These are phyloP conservation scores for Aratinga solstitialis DNA, from an alignment of 2,797 vertebrate genomes.

Conservation along the genomic window DNA sequence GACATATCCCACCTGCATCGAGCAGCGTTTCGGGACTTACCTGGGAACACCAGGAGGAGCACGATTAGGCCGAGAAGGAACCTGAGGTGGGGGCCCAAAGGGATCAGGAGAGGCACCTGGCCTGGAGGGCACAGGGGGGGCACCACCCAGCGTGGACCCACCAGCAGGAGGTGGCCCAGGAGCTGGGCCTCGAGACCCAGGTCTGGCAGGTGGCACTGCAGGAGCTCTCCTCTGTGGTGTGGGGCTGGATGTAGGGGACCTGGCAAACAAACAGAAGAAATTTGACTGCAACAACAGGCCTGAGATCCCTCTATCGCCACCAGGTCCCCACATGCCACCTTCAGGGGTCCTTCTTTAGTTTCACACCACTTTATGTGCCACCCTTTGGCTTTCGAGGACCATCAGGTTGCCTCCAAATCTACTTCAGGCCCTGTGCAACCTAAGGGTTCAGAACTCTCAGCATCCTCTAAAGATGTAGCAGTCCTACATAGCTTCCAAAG, in stretches of 20 bases:
- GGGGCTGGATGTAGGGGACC: constrained; percentile 95
- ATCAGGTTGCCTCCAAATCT: not conserved
- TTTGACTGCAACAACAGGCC: constrained; percentile 38
- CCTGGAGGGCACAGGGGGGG: constrained; percentile 93
- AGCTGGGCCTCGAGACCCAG: constrained; percentile 91
- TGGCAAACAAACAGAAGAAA: constrained; percentile 60
- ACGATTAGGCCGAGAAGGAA: constrained; percentile 96
- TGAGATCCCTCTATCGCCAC: not conserved
- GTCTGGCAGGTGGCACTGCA: constrained; percentile 90
- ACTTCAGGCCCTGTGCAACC: not conserved
- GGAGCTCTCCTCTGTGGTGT: constrained; percentile 94
- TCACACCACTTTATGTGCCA: not conserved
- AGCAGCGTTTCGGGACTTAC: constrained; percentile 77
- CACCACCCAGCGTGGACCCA: constrained; percentile 83
- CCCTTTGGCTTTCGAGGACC: not conserved
- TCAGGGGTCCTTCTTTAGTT: not conserved
- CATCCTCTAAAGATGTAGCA: not conserved
- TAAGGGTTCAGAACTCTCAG: not conserved
- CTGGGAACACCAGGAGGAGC: constrained; percentile 96
- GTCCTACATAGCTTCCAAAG: not conserved
- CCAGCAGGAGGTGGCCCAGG: constrained; percentile 89
- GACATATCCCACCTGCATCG: not conserved
- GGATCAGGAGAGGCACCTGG: constrained; percentile 95
- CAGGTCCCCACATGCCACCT: not conserved
- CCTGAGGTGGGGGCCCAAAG: constrained; percentile 90